Conservation (phyloP, 2,113 vertebrate genomes). For the Triplophysa dalaica region DNA sequence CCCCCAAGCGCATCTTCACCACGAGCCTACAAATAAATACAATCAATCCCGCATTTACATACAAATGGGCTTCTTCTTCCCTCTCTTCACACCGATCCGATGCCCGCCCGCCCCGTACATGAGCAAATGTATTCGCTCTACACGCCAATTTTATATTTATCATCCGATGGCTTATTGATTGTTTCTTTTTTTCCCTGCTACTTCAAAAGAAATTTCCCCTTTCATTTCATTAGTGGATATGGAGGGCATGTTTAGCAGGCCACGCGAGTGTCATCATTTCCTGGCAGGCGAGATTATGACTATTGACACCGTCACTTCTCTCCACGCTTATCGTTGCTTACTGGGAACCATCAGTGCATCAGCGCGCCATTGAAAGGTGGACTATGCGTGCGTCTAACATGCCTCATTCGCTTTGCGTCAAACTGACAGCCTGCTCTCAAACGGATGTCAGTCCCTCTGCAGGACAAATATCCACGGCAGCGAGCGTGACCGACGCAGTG, state of each 20-base stretch:
- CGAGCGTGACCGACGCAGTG: slow-evolving; percentile 54
- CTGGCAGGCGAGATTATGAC: slow-evolving; percentile 78
- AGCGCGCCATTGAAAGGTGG: slow-evolving; percentile 74
- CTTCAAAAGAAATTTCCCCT: slow-evolving; percentile 56
- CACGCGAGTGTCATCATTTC: slow-evolving; percentile 81
- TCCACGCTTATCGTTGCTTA: slow-evolving; percentile 81
- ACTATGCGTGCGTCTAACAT: slow-evolving; percentile 80
- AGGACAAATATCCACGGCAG: slow-evolving; percentile 79
- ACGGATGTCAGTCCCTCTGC: slow-evolving; percentile 80
- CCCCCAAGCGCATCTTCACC: slow-evolving; percentile 42
- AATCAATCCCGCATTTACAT: slow-evolving; percentile 81
- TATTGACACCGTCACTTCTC: slow-evolving; percentile 88
- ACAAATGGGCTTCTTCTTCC: slow-evolving; percentile 73
- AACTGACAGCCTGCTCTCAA: slow-evolving; percentile 78
- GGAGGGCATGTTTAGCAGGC: slow-evolving; percentile 72
- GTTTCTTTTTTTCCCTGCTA: slow-evolving; percentile 63
- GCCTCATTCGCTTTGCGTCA: slow-evolving; percentile 85
- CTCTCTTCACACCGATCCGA: slow-evolving; percentile 71
- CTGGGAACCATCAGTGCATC: slow-evolving; percentile 66
- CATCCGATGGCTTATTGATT: slow-evolving; percentile 76
- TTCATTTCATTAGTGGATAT: slow-evolving; percentile 78
- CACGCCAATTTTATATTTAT: slow-evolving; percentile 73
- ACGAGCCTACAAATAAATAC: slow-evolving; percentile 76
- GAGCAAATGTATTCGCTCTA: slow-evolving; percentile 68
- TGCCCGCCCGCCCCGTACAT: slow-evolving; percentile 58